Conservation (phyloP, 2,797 vertebrate species). For the Channa striata region DNA sequence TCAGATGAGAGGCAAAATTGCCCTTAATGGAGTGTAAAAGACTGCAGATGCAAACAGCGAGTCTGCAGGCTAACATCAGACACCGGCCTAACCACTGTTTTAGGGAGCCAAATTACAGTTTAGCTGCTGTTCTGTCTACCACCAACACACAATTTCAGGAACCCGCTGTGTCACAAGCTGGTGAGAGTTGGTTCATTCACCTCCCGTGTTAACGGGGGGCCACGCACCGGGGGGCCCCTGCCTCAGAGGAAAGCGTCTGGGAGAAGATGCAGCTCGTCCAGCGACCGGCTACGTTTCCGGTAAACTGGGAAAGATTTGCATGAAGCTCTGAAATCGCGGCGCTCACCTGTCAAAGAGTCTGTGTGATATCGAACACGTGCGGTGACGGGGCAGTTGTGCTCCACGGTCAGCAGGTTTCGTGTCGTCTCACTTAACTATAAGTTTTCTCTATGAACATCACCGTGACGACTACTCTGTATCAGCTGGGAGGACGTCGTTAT, state of each 20-base stretch:
- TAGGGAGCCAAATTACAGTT: constrained; percentile 71
- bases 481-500: too few relatives aligned
- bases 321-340: background rate
- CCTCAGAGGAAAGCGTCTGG: background rate
- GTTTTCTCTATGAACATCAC: too few relatives aligned
- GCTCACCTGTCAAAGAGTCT: background rate
- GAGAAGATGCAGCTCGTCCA: background rate
- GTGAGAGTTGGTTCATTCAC: constrained; percentile 52
- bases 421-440: too few relatives aligned
- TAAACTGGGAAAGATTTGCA: background rate
- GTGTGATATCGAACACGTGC: background rate
- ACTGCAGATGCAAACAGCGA: constrained; percentile 58
- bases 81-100: constrained; percentile 70
- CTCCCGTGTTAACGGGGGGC: constrained; percentile 2
- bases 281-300: background rate
- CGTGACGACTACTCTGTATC: too few relatives aligned
- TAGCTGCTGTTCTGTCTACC: constrained; percentile 56
- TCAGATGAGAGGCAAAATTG: constrained; percentile 62
- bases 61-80: constrained; percentile 68
- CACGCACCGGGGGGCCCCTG: too few relatives aligned
- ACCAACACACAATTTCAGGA: constrained; percentile 64
- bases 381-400: background rate
- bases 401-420: too few relatives aligned
- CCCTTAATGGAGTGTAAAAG: constrained; percentile 70
- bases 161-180: constrained; percentile 32